These are phyloP conservation scores for Pipistrellus kuhlii DNA, from an alignment of 2,797 vertebrate genomes.

Conservation along the genomic window DNA sequence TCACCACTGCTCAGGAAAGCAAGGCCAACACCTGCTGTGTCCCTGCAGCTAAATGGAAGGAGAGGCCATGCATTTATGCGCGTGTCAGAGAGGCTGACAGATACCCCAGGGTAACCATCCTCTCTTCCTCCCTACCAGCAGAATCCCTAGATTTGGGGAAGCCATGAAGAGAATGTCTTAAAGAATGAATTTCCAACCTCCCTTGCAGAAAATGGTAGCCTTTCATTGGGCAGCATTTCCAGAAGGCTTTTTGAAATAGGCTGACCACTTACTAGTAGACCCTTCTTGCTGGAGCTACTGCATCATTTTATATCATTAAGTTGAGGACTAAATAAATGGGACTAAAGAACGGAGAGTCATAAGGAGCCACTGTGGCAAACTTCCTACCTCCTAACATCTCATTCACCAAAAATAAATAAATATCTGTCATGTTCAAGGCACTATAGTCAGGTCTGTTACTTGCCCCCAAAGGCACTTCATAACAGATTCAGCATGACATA, in stretches of 20 bases:
- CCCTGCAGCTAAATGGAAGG: not conserved
- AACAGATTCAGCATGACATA: slow-evolving; percentile 15
- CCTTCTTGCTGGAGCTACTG: not conserved
- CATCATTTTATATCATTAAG: not conserved
- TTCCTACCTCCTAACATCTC: not conserved
- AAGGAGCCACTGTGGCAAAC: not conserved
- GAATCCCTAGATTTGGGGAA: not conserved
- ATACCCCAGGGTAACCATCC: not conserved
- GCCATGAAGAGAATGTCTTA: not conserved
- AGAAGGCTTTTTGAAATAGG: slow-evolving; percentile 6
- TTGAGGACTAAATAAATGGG: not conserved
- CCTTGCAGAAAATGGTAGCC: not conserved
- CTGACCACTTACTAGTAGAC: not conserved
- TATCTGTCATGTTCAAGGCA: not conserved
- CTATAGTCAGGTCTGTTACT: not conserved
- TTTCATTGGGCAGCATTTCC: not conserved
- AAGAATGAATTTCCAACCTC: not conserved
- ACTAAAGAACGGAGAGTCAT: not conserved
- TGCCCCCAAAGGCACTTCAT: not conserved
- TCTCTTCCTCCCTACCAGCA: not conserved
- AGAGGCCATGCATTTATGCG: not conserved
- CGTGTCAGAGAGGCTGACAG: not conserved
- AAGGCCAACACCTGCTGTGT: not conserved
- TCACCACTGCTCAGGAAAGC: not conserved
- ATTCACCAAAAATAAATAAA: not conserved